These are phyloP conservation scores for Pseudomyrmex pallidus DNA, from an alignment of 1,140 invertebrate genomes.

Conservation along the genomic window DNA sequence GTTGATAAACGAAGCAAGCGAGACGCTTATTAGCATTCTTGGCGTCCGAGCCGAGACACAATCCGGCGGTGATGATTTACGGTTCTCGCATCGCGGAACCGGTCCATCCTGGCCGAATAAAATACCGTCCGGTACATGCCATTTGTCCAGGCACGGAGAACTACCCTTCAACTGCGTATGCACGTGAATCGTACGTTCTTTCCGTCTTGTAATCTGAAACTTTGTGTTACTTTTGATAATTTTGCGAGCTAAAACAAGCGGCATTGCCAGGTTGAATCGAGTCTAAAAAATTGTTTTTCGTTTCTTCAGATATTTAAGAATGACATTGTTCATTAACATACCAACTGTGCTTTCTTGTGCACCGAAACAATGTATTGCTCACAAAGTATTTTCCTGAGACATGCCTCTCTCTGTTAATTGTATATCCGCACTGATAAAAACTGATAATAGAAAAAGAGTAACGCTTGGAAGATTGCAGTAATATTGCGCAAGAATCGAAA, in stretches of 20 bases:
- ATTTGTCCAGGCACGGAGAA: slow-evolving; percentile 35
- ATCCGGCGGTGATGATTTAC: slow-evolving; percentile 78
- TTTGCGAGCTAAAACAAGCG: slow-evolving; percentile 14
- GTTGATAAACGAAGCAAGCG: slow-evolving; percentile 56
- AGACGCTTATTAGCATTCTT: slow-evolving; percentile 76
- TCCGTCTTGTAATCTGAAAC: slow-evolving; percentile 33
- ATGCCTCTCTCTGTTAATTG: no score
- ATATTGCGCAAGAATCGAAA: not conserved
- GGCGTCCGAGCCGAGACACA: slow-evolving; percentile 61
- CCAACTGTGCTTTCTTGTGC: not conserved
- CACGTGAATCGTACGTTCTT: slow-evolving; percentile 28
- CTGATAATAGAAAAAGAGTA: not conserved
- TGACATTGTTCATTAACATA: no score
- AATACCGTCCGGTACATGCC: slow-evolving; percentile 62
- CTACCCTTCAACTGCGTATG: slow-evolving; percentile 2
- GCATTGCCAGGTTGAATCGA: no score
- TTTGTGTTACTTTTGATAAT: not conserved
- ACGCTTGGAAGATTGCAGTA: not conserved
- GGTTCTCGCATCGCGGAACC: slow-evolving; percentile 74
- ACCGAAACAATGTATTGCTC: not conserved
- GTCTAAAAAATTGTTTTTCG: not conserved
- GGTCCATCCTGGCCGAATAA: slow-evolving; percentile 75
- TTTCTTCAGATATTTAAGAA: no score
- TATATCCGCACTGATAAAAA: not conserved
- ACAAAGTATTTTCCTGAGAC: no score